Evolutionary conservation across 2,113 vertebrate genomes (phyloP), one percentile per base, ranked within the genome.

Genomic region (Nestor notabilis): DNA sequence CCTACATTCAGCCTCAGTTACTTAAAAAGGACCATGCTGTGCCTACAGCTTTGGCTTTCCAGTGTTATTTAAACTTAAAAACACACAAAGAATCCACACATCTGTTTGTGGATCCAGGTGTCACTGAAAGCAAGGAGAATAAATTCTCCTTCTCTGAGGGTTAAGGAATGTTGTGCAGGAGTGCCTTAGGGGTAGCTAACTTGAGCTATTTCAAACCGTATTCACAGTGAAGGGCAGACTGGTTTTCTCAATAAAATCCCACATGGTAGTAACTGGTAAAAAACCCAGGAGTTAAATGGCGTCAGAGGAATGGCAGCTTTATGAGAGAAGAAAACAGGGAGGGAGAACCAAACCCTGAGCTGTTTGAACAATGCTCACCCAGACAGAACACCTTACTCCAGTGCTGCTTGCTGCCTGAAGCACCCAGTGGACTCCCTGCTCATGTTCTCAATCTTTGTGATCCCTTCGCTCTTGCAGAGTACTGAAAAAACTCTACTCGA

Each of bases 51-150:
- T 29, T 72, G 47, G 20, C 11, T 46, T 55, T 46, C 52, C 11
- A 6, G 9, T 16, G 41, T n/a, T 9, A 7, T 11, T 63, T 27
- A 29, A 56, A 53, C 14, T 58, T 50, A 7, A 43, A n/a, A 21
- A 39, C 0, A 1, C 7, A 15, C 10, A 31, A 24, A 52, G 44
- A 41, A 41, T 13, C 37, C 27, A 4, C 10, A 1, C 1, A 0
- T 43, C 37, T 61, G 49, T 23, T 39, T 12, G 12, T 10, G 58
- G 8, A 0, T 14, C 71, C 18, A 8, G 33, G 58, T 66, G 25
- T 49, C 21, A 4, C 39, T 43, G 44, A 47, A 44, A 61, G 58
- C 18, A 11, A 47, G 29, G 41, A 56, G 19, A 80, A 12, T 13
- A 4, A 56, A 19, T 3, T 44, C 37, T 58, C 35, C 35, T 47